Evolutionary conservation across 2,113 vertebrate genomes (phyloP), one percentile per base, ranked within the genome.

Genomic region (Semnornis frantzii): DNA sequence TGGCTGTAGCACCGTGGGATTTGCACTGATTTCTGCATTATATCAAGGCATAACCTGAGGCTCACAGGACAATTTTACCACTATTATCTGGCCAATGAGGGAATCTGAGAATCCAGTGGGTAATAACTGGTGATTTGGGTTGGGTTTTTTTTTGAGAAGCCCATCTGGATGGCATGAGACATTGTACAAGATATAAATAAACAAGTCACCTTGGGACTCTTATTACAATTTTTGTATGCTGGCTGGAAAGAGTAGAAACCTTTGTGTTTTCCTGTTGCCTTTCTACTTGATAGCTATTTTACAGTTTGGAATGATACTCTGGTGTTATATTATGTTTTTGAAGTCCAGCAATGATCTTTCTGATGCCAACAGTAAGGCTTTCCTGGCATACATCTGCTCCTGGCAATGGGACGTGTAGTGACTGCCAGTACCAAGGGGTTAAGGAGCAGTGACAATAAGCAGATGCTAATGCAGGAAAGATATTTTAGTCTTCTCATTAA

Each of bases 401-500:
- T 93, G 75, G 64, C 66, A 63, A 59, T n/a, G 48, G 81, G 68
- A 66, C 4, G 1, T 82, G 69, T 73, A 54, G 89, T 90, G 91
- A 24, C 73, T 90, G 78, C 89, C 28, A 80, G 72, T 89, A 94
- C 71, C 81, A 85, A 96, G 84, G 96, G 97, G 97, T 98, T 97
- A 98, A 98, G 95, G 89, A 96, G 87, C 82, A 94, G 79, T 93
- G 93, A 96, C 96, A 97, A 95, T 91, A 94, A 95, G 93, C 94
- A 98, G 96, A 97, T 97, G 96, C 93, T 97, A 97, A 97, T 93
- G 93, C 87, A 83, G 91, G 80, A 91, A 95, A 95, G 95, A 97
- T 97, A 98, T 97, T 98, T 98, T 96, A 97, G 95, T 97, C 94
- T 97, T 97, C 97, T 97, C 96, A 98, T 98, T 98, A 97, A 95